Evolutionary conservation across 2,113 vertebrate genomes (phyloP), one percentile per base, ranked within the genome.

Genomic region (Diglossa brunneiventris): DNA sequence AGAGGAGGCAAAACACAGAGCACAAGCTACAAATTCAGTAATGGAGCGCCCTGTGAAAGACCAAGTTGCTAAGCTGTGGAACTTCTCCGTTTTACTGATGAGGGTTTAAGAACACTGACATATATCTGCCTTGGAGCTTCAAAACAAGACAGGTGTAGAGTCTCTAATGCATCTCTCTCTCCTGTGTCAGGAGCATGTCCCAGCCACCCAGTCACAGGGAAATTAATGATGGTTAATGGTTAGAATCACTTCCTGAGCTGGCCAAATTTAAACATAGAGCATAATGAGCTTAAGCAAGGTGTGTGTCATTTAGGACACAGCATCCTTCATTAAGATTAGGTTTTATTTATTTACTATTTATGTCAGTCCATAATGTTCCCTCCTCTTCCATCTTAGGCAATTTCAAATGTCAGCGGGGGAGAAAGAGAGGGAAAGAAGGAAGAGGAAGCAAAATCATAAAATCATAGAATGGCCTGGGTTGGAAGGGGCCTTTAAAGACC

Each of bases 331-430:
- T 87, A 52, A 47, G 59, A 67, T 55, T 37, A 74, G 42, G 10
- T 69, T 88, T 90, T 77, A 67, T 72, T 67, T 84, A 91, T 18
- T 74, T 49, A 53, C 50, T 70, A 9, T 69, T 77, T 35, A 80
- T 0, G 1, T n/a, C 35, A 69, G 21, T 70, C 56, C 69, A 9
- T 58, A 80, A 90, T 13, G 13, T 22, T 63, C 10, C 55, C 4
- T 90, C 49, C 24, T 80, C 37, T 82, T 53, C 35, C 44, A 56
- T 20, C 39, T 69, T 10, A 35, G 14, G 30, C 6, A 39, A 80
- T 74, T 80, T 59, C 59, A 90, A 42, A 50, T 15, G 17, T 4
- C 28, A 0, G 0, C 1, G 0, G 4, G 8, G 17, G 2, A 6
- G 21, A 46, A 41, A 15, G 22, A 87, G 18, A 46, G 12, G 15